A percentile compares a stretch with the other conserved stretches of the same genome.
phyloP scores from a whole-genome alignment of 2,113 vertebrate species.

The Dicerorhinus sumatrensis region DNA sequence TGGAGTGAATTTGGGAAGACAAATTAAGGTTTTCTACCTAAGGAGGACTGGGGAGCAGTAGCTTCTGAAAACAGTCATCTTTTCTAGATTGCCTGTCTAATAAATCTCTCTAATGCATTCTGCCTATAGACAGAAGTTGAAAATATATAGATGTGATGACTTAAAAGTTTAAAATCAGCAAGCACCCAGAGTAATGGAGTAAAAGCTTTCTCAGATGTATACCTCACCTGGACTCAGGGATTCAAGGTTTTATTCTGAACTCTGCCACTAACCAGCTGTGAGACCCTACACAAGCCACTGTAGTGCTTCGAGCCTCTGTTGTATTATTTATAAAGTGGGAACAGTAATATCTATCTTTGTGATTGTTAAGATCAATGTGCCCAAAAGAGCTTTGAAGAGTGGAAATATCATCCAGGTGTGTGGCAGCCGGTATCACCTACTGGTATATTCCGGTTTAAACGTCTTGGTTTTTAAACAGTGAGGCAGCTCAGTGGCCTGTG shows the following conservation, averaged over 20 bases:
- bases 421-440: not conserved
- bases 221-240: not conserved
- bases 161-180: slow-evolving; percentile 66
- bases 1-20: slow-evolving; percentile 71
- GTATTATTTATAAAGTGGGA: not conserved
- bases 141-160: slow-evolving; percentile 64
- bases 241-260: not conserved
- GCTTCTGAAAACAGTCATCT: slow-evolving; percentile 68
- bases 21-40: slow-evolving; percentile 75
- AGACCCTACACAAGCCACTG: not conserved
- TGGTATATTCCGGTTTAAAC: not conserved
- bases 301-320: not conserved
- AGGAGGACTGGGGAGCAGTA: slow-evolving; percentile 65
- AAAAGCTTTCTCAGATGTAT: not conserved
- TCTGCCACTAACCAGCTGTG: not conserved
- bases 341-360: not conserved
- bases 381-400: not conserved
- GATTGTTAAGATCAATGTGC: not conserved
- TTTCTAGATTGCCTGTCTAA: slow-evolving; percentile 71
- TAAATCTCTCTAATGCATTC: slow-evolving; percentile 75
- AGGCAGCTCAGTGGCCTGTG: not conserved
- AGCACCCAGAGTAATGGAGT: not conserved
- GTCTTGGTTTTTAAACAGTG: slow-evolving; percentile 7
- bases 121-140: slow-evolving; percentile 62
- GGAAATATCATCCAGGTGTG: not conserved